These are phyloP conservation scores for Petrocephalus sullivani DNA, from an alignment of 2,797 vertebrate species.

Conservation along the genomic window DNA sequence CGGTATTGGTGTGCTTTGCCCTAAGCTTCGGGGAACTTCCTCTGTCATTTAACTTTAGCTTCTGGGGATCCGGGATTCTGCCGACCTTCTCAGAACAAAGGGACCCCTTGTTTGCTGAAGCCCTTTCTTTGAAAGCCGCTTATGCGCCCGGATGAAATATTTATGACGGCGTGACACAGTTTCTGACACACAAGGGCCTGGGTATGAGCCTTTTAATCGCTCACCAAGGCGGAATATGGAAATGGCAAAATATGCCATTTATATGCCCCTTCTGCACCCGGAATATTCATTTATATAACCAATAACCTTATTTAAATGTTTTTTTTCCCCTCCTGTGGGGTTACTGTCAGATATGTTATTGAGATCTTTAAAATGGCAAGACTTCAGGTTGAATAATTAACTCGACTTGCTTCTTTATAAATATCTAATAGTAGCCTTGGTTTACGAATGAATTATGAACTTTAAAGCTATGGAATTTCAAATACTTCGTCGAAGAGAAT, in stretches of 20 bases:
- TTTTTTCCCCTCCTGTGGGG: not conserved
- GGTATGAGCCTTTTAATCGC: not conserved
- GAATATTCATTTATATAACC: constrained; percentile 14
- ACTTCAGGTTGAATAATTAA: constrained; percentile 6
- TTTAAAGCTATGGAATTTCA: not conserved
- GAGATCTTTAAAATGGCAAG: constrained; percentile 11
- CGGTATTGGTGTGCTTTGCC: not conserved
- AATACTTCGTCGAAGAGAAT: not conserved
- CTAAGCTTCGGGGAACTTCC: not conserved
- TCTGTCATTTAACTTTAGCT: not conserved
- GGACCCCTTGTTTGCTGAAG: not conserved
- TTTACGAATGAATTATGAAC: not conserved
- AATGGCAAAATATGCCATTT: constrained; percentile 5
- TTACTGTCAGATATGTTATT: constrained; percentile 6
- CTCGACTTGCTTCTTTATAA: not conserved
- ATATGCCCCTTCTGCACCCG: not conserved
- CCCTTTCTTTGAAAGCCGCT: constrained; percentile 1
- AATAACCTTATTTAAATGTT: constrained; percentile 14
- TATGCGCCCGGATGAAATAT: not conserved
- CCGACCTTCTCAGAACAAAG: constrained; percentile 1
- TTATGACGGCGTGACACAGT: not conserved
- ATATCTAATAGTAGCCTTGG: not conserved
- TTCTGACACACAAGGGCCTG: not conserved
- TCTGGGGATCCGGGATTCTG: not conserved
- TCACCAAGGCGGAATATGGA: not conserved